Evolutionary conservation across 2,113 vertebrate species (phyloP).

Genomic region (Echinops telfairi): DNA sequence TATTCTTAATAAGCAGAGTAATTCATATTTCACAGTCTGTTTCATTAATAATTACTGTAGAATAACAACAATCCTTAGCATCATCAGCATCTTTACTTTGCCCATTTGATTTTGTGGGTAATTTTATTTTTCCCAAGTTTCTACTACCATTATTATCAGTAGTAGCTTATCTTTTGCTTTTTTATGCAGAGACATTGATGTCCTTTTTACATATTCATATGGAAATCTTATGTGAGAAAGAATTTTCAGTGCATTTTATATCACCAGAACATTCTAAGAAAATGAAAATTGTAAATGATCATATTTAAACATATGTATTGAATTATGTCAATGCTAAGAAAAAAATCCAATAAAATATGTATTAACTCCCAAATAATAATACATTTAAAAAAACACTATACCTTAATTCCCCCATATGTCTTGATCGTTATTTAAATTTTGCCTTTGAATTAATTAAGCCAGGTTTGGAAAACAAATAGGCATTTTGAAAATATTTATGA

Average conservation of each 20-base stretch:
- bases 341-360: not conserved
- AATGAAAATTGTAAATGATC: not conserved
- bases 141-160: not conserved
- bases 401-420: not conserved
- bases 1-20: not conserved
- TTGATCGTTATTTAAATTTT: not conserved
- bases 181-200: not conserved
- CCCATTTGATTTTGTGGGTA: not conserved
- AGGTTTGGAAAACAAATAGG: conserved; percentile 5
- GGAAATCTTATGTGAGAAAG: not conserved
- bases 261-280: not conserved
- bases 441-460: not conserved
- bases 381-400: not conserved
- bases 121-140: not conserved
- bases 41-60: not conserved
- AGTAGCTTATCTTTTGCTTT: not conserved
- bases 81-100: not conserved
- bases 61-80: not conserved
- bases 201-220: no score
- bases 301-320: not conserved
- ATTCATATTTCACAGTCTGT: not conserved
- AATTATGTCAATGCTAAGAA: not conserved
- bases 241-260: not conserved
- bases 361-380: no score
- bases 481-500: not conserved